Evolutionary conservation across 2,113 vertebrate genomes (phyloP).

Genomic region (Carollia perspicillata): DNA sequence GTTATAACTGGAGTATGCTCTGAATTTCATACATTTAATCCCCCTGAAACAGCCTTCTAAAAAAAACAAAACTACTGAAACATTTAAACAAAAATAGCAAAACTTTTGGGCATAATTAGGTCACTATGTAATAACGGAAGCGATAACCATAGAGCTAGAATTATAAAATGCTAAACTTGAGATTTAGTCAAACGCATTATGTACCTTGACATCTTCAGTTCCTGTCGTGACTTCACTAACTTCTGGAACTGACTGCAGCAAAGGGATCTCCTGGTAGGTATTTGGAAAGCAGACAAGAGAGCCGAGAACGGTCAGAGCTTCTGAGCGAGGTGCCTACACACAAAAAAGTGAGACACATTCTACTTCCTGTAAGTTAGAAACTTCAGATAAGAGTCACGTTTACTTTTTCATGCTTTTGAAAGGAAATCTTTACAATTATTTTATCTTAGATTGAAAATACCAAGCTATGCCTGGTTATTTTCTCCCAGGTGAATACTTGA

Average conservation of each 20-base stretch:
- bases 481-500: not conserved
- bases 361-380: not conserved
- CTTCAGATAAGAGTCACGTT: not conserved
- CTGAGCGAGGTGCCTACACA: slow-evolving; percentile 89
- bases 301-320: slow-evolving; percentile 95
- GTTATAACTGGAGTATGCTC: not conserved
- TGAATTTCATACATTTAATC: not conserved
- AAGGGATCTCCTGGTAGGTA: slow-evolving; percentile 89
- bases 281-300: slow-evolving; percentile 98
- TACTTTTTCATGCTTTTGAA: not conserved
- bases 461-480: not conserved
- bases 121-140: not conserved
- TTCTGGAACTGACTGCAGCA: slow-evolving; percentile 82
- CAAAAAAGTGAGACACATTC: not conserved
- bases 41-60: not conserved
- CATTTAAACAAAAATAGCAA: not conserved
- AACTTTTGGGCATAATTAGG: not conserved
- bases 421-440: not conserved
- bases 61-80: slow-evolving; percentile 19
- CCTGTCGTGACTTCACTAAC: slow-evolving; percentile 79
- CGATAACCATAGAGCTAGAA: not conserved
- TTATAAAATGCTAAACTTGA: not conserved
- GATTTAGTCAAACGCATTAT: not conserved
- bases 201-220: slow-evolving; percentile 92
- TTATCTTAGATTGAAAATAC: not conserved